phyloP scores from a whole-genome alignment of 2,888 invertebrate genomes.

The Diplazon laetatorius region DNA sequence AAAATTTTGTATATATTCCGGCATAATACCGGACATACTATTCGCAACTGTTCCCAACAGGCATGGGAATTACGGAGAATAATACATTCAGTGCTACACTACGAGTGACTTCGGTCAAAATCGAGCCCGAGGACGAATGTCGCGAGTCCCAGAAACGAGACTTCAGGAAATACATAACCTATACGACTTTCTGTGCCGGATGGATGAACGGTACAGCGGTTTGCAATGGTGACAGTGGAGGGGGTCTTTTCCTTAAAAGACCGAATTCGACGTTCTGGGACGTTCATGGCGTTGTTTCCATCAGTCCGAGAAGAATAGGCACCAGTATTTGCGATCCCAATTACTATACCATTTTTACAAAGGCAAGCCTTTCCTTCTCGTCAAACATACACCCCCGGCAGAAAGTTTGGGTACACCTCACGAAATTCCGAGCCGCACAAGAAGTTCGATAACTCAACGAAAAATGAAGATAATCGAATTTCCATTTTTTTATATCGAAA shows the following conservation, averaged over 20 bases:
- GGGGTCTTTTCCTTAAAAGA: conserved; percentile 83
- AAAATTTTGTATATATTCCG: neutral
- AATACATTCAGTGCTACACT: conserved; percentile 83
- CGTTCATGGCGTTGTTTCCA: conserved; percentile 83
- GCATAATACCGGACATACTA: too few species aligned
- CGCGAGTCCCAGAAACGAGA: conserved; percentile 82
- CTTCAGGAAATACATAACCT: conserved; percentile 84
- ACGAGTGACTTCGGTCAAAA: conserved; percentile 83
- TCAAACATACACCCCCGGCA: too few species aligned
- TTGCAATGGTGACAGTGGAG: conserved; percentile 87
- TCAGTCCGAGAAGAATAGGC: conserved; percentile 81
- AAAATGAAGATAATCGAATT: too few species aligned
- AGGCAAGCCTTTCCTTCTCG: conserved; percentile 73
- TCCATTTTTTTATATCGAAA: too few species aligned
- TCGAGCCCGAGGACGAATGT: conserved; percentile 84
- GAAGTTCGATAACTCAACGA: too few species aligned
- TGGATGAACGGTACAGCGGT: conserved; percentile 85
- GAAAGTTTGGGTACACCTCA: too few species aligned
- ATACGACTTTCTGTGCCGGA: conserved; percentile 87
- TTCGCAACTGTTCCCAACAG: too few species aligned
- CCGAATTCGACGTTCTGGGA: conserved; percentile 76
- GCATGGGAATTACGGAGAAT: conserved; percentile 86
- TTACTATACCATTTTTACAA: conserved; percentile 83
- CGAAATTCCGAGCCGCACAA: too few species aligned
- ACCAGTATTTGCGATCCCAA: conserved; percentile 81